Evolutionary conservation across 2,888 invertebrate species (phyloP).

Genomic region (Temnothorax ravouxi): DNA sequence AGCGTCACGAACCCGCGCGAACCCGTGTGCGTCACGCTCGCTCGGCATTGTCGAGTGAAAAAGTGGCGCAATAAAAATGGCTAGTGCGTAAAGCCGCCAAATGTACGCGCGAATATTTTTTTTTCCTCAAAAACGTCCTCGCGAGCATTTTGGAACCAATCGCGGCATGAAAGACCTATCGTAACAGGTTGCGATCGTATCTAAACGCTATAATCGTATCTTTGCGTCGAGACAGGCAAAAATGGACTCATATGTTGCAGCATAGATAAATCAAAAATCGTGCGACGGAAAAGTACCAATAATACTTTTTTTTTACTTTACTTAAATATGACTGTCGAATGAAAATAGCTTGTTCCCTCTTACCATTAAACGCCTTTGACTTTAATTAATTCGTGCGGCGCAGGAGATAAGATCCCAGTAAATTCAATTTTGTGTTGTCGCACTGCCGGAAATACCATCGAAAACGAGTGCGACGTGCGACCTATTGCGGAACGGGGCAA

Average conservation of each 20-base stretch:
- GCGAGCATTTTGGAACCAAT: background rate
- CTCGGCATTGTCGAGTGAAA: conserved; percentile 60
- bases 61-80: conserved; percentile 59
- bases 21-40: conserved; percentile 55
- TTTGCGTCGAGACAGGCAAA: background rate
- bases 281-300: background rate
- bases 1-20: conserved; percentile 64
- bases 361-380: background rate
- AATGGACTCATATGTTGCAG: background rate
- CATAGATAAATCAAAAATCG: background rate
- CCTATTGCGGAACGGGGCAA: conserved; percentile 31
- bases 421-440: conserved; percentile 22
- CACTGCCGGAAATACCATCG: conserved; percentile 46
- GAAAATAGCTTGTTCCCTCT: background rate
- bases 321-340: background rate
- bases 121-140: background rate
- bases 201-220: conserved; percentile 11
- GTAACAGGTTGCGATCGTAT: conserved; percentile 27
- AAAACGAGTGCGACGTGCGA: conserved; percentile 43
- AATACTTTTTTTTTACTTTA: background rate
- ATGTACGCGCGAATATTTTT: conserved; percentile 25
- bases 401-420: conserved; percentile 11
- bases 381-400: background rate
- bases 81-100: conserved; percentile 38
- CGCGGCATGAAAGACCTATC: background rate